A percentile compares a stretch with the other conserved stretches of the same genome.
phyloP scores from a whole-genome alignment of 1,140 invertebrate genomes.

The Heliconius hewitsoni region DNA sequence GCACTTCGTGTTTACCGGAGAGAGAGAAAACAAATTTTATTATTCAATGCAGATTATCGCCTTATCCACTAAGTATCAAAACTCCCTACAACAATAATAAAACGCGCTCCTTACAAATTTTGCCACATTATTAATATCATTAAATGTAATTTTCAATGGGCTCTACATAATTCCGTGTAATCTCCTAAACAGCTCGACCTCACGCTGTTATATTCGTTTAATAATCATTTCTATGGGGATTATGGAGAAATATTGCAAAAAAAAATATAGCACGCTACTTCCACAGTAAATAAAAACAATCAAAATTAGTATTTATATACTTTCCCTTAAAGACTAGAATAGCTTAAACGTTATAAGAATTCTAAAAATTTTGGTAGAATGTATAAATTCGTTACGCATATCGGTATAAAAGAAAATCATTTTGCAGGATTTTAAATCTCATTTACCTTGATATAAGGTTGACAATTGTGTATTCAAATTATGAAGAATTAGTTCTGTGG shows the following conservation, averaged over 20 bases:
- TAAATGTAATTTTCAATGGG: slow-evolving; percentile 28
- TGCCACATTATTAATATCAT: slow-evolving; percentile 26
- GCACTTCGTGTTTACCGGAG: too few species aligned
- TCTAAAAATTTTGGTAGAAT: background rate
- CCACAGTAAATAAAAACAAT: background rate
- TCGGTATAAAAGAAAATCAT: background rate
- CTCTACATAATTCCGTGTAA: slow-evolving; percentile 38
- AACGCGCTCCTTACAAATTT: background rate
- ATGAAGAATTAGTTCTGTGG: background rate
- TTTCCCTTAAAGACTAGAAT: background rate
- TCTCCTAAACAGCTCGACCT: slow-evolving; percentile 40
- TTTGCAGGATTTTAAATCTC: slow-evolving; percentile 14
- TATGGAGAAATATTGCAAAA: slow-evolving; percentile 20
- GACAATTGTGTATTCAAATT: background rate
- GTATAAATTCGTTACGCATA: slow-evolving; percentile 1
- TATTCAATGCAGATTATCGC: background rate
- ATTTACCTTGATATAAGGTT: background rate
- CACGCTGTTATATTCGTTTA: slow-evolving; percentile 39
- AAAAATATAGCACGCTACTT: background rate
- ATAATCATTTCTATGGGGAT: slow-evolving; percentile 34
- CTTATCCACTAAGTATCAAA: background rate
- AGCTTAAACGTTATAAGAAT: background rate
- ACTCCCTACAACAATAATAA: background rate
- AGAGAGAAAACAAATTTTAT: background rate
- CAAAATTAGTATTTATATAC: background rate